Base-by-base conservation (phyloP, 2,113 vertebrate genomes). In the Festucalex cinctus region DNA sequence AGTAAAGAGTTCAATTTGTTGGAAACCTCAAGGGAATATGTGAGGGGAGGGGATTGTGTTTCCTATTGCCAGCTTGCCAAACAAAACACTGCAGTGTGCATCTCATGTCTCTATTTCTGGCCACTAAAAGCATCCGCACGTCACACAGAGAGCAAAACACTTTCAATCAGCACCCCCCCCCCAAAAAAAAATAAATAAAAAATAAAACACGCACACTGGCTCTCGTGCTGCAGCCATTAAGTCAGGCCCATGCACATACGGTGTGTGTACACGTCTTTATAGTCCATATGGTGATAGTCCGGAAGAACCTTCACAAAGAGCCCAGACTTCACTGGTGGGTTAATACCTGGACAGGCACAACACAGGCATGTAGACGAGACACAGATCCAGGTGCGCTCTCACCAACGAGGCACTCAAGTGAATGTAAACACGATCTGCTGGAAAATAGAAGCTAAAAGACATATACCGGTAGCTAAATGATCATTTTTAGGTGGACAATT, bases 231-330 rank as follows among this genome's bases (percentile, higher is more conserved):
- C 35, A 35, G 62, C 44, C 65, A 64, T 66, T 65, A 37, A 57
- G 10, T 4, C 46, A 36, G 80, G 74, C 61, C 22, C 63, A 80
- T 68, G 92, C 94, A 96, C 96, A 89, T 95, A 98, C 95, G 90
- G 93, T 92, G 92, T 79, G 93, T 93, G 91, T 95, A 96, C 81
- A 97, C 91, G 81, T 95, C 94, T 92, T 91, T 93, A 93, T 95
- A 95, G 77, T 94, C 94, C 95, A 94, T 93, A 88, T 96, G 93
- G 84, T 96, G 94, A 80, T 94, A 94, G 89, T 98, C 95, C 28
- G 95, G 96, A 70, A 97, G 95, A 79, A 97, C 93, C 92, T 93
- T 95, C 93, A 95, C 92, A 93, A 94, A 96, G 80, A 94, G 93
- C 69, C 94, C 95, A 35, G 95, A 98, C 91, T 94, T 97, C 92